Evolutionary conservation across 92 coral and sea anemone genomes (phyloP).

Genomic region (Virgularia gustaviana): DNA sequence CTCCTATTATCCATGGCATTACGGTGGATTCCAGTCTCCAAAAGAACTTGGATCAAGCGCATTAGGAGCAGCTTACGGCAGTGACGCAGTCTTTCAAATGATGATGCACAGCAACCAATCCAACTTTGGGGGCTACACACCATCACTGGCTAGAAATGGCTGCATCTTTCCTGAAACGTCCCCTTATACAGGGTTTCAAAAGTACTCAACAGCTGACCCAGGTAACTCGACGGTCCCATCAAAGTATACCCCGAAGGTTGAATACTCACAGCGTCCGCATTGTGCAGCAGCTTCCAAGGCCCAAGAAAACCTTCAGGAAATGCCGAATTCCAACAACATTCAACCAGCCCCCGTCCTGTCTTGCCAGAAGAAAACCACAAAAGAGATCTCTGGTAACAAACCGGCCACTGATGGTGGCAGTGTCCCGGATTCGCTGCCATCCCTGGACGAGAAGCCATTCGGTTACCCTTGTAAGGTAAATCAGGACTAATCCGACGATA

Average conservation of each 20-base stretch:
- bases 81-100: background rate
- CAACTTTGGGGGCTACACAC: background rate
- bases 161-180: background rate
- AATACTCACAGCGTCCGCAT: background rate
- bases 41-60: constrained; percentile 8
- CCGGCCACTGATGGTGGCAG: too few relatives aligned
- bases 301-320: too few relatives aligned
- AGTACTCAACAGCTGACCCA: constrained; percentile 2
- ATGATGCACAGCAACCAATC: background rate
- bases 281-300: too few relatives aligned
- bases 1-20: constrained; percentile 8
- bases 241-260: background rate
- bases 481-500: too few relatives aligned
- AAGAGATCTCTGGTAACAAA: too few relatives aligned
- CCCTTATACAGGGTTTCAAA: background rate
- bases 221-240: constrained; percentile 1
- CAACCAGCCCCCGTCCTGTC: too few relatives aligned
- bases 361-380: too few relatives aligned
- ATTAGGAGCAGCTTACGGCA: background rate
- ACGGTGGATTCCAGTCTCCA: background rate
- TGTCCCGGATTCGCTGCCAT: too few relatives aligned
- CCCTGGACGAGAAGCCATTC: too few relatives aligned
- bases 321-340: too few relatives aligned
- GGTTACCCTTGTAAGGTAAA: too few relatives aligned
- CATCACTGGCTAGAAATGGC: background rate